Evolutionary conservation across 2,113 vertebrate species (phyloP), one percentile per base, ranked within the genome.

Genomic region (Mobula birostris): DNA sequence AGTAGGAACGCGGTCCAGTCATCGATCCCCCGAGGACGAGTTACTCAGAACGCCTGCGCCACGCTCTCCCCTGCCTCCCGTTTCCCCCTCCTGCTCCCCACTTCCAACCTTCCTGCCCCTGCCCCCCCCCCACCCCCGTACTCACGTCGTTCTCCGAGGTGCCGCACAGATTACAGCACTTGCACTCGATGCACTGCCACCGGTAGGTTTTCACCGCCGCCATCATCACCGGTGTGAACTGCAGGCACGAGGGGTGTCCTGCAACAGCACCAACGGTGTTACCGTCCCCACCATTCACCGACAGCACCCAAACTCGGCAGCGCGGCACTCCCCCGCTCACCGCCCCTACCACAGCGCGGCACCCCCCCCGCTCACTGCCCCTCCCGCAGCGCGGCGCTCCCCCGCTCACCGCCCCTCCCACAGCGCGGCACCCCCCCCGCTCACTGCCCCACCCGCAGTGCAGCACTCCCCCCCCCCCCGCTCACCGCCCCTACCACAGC

Each of bases 151-250:
- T 99, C 97, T 99, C 98, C 0, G 98, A 99, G 77, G 98, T 99
- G 94, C 98, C 98, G 0, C 98, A 99, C 94, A 99, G 97, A 95
- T 99, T 99, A 96, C 98, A 99, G 96, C 98, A 99, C 95, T 99
- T 99, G 97, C 98, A 99, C 96, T 99, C 98, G 40, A 99, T 99
- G 96, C 98, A 99, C 95, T 99, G 98, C 98, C 98, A 99, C 95
- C 98, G 98, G 95, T 98, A 99, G 2, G 98, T 99, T 97, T 99
- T 99, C 94, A 99, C 98, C 0, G 98, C 98, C 0, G 98, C 98
- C 98, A 99, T 99, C 98, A 99, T 99, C 94, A 98, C 97, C 0
- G 98, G 97, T 0, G 98, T 99, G 97, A 99, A 99, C 97, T 99
- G 98, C 95, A 99, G 97, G 96, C 98, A 99, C 48, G 98, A 98